Evolutionary conservation across 2,888 invertebrate species (phyloP).

Genomic region (Andrena marginata): DNA sequence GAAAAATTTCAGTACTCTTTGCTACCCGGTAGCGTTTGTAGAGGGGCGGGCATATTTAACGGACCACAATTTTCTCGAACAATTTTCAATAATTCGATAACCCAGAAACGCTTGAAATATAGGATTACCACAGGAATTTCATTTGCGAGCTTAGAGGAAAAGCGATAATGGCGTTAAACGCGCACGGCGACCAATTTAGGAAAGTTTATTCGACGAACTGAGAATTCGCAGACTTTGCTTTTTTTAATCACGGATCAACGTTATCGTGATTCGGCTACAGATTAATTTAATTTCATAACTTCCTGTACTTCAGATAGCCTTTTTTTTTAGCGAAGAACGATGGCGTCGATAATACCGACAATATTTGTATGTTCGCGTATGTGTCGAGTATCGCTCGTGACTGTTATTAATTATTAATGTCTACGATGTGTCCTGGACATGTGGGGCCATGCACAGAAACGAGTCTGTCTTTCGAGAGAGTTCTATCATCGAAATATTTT

Average conservation of each 20-base stretch:
- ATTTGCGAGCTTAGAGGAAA: conserved; percentile 13
- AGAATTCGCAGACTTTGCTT: conserved; percentile 1
- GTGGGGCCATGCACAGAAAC: neutral
- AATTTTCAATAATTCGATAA: conserved; percentile 25
- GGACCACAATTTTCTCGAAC: conserved; percentile 1
- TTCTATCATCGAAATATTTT: too few species aligned
- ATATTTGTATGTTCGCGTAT: conserved; percentile 4
- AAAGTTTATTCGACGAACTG: neutral
- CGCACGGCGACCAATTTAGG: conserved; percentile 3
- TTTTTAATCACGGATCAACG: neutral
- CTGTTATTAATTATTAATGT: conserved; percentile 3
- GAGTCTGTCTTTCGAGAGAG: neutral
- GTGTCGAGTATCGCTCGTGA: conserved; percentile 1
- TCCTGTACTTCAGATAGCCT: neutral
- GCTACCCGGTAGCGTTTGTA: too few species aligned
- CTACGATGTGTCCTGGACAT: neutral
- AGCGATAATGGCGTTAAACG: conserved; percentile 4
- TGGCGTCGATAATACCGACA: neutral
- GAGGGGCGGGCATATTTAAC: neutral
- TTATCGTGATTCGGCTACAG: neutral
- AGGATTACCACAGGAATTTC: conserved; percentile 1
- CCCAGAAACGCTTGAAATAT: conserved; percentile 8
- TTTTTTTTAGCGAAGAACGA: neutral
- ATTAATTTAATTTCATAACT: neutral
- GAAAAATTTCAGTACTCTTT: neutral